These are phyloP conservation scores for Tribolium castaneum DNA, from an alignment of 1,140 invertebrate species.

Conservation along the genomic window DNA sequence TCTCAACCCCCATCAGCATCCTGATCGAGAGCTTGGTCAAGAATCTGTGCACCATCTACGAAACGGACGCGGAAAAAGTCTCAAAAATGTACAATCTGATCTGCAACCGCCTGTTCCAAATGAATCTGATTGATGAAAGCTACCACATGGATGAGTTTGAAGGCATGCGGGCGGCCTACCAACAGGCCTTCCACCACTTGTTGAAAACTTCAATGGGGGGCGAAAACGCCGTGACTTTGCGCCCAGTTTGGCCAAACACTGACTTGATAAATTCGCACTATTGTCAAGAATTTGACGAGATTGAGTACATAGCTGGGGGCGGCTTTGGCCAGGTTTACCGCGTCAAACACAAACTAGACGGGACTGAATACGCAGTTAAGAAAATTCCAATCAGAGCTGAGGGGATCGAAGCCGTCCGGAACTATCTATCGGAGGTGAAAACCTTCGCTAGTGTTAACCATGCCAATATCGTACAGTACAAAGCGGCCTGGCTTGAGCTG, in stretches of 20 bases:
- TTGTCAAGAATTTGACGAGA: slow-evolving; percentile 79
- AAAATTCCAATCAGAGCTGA: slow-evolving; percentile 77
- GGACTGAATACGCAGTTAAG: slow-evolving; percentile 83
- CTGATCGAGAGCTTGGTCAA: slow-evolving; percentile 74
- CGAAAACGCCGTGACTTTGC: slow-evolving; percentile 65
- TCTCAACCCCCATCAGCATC: slow-evolving; percentile 69
- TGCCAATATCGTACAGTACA: slow-evolving; percentile 85
- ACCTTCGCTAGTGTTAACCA: slow-evolving; percentile 82
- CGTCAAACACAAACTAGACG: slow-evolving; percentile 78
- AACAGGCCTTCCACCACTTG: slow-evolving; percentile 71
- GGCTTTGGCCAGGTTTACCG: slow-evolving; percentile 76
- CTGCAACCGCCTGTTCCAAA: slow-evolving; percentile 72
- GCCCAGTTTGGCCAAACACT: slow-evolving; percentile 64
- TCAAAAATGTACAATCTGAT: slow-evolving; percentile 72
- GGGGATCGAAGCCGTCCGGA: slow-evolving; percentile 70
- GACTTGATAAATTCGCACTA: slow-evolving; percentile 71
- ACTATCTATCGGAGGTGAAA: slow-evolving; percentile 81
- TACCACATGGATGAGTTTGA: slow-evolving; percentile 75
- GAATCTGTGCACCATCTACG: slow-evolving; percentile 71
- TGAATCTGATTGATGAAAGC: slow-evolving; percentile 75
- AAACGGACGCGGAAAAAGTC: slow-evolving; percentile 68
- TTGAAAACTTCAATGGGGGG: slow-evolving; percentile 68
- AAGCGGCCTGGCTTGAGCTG: slow-evolving; percentile 84
- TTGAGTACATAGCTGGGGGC: slow-evolving; percentile 77
- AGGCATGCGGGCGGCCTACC: slow-evolving; percentile 72